Percentiles rank a stretch among this genome's conserved stretches.
Conservation (phyloP, 2,797 vertebrate species). For the Smutsia temminckii region DNA sequence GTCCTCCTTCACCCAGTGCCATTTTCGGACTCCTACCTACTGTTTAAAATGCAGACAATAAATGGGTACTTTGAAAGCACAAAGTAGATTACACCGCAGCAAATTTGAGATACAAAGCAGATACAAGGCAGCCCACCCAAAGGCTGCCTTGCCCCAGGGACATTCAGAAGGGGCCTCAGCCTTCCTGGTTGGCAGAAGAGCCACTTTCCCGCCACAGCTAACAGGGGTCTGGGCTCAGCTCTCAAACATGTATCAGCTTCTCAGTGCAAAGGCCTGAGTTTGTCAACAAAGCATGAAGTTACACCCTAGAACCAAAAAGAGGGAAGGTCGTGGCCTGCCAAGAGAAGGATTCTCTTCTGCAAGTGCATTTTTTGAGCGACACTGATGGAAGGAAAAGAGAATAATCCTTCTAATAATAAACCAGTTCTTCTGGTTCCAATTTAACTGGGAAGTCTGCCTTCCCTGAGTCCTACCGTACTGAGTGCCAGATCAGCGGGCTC, state of each 20-base stretch:
- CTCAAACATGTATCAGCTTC: neutral
- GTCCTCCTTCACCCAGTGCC: neutral
- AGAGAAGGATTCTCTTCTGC: neutral
- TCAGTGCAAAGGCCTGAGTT: neutral
- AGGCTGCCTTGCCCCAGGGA: neutral
- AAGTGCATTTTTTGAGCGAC: neutral
- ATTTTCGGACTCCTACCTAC: neutral
- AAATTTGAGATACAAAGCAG: neutral
- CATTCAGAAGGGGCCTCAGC: neutral
- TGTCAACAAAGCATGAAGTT: neutral
- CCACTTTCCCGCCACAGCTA: neutral
- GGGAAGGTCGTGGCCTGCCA: neutral
- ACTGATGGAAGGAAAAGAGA: neutral
- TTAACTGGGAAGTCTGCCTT: constrained; percentile 29
- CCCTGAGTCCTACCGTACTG: neutral
- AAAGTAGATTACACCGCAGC: neutral
- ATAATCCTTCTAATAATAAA: neutral
- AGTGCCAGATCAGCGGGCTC: neutral
- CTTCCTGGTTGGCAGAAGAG: constrained; percentile 44
- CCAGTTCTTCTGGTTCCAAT: constrained; percentile 4
- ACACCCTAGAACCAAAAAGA: neutral
- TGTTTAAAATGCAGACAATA: constrained; percentile 31
- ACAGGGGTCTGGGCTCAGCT: neutral
- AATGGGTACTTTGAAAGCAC: neutral
- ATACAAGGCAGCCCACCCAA: neutral